These are phyloP conservation scores for Electrona antarctica DNA, from an alignment of 2,113 vertebrate species.

Conservation along the genomic window DNA sequence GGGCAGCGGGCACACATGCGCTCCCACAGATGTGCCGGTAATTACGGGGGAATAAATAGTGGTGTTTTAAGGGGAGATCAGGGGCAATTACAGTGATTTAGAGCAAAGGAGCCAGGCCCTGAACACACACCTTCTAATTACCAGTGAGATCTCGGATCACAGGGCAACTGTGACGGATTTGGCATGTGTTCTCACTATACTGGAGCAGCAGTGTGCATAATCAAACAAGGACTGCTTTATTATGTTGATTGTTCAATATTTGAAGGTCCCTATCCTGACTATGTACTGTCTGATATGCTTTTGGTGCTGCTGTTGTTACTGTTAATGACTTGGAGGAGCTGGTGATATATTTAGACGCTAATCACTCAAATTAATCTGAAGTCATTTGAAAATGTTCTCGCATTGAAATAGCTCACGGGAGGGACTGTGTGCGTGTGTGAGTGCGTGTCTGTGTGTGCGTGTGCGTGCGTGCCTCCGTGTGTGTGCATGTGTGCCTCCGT, in stretches of 20 bases:
- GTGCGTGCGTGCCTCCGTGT: background rate
- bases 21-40: conserved; percentile 74
- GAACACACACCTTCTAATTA: conserved; percentile 71
- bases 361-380: conserved; percentile 75
- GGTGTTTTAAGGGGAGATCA: conserved; percentile 75
- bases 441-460: background rate
- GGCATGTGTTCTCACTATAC: conserved; percentile 15
- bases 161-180: conserved; percentile 50
- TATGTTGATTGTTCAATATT: conserved; percentile 60
- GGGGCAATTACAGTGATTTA: conserved; percentile 75
- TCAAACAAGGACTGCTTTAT: conserved; percentile 48
- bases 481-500: background rate
- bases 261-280: conserved; percentile 50
- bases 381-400: conserved; percentile 67
- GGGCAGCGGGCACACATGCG: conserved; percentile 49
- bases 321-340: conserved; percentile 69
- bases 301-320: conserved; percentile 44
- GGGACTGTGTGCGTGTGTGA: conserved; percentile 17
- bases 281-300: conserved; percentile 37
- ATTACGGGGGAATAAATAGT: conserved; percentile 70
- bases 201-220: conserved; percentile 36
- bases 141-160: conserved; percentile 34
- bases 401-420: conserved; percentile 61
- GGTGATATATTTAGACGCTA: conserved; percentile 75
- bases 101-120: conserved; percentile 52